These are phyloP conservation scores for Rhizomys pruinosus DNA, from an alignment of 2,113 vertebrate genomes.

Conservation along the genomic window DNA sequence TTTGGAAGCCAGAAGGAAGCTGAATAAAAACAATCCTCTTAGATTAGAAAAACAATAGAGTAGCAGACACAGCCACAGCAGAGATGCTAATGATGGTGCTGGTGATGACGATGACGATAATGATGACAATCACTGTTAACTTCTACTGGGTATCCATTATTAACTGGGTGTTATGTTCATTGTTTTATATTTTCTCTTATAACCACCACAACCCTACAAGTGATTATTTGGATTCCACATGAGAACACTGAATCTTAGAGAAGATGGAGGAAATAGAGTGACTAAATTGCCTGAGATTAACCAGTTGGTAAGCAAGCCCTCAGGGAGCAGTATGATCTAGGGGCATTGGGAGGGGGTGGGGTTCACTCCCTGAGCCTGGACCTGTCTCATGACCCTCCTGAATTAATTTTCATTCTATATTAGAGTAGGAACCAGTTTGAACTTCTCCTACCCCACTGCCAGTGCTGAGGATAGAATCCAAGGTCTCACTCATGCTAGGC, in stretches of 20 bases:
- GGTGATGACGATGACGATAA: no score
- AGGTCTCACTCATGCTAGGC: not conserved
- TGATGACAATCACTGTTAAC: no score
- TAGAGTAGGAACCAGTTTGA: constrained; percentile 17
- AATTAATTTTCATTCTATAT: not conserved
- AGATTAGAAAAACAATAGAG: not conserved
- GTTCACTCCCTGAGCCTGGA: not conserved
- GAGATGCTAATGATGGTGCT: not conserved
- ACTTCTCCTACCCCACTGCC: not conserved
- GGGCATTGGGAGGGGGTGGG: not conserved
- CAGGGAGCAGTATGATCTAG: not conserved
- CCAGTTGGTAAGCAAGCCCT: not conserved
- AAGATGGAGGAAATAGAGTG: not conserved
- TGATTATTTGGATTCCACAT: not conserved
- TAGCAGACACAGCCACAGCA: not conserved
- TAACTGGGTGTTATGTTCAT: not conserved
- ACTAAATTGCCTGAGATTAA: not conserved
- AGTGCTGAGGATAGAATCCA: not conserved
- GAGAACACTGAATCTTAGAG: not conserved
- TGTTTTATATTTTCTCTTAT: constrained; percentile 31
- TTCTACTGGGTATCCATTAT: not conserved
- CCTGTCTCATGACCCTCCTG: not conserved
- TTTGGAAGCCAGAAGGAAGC: not conserved
- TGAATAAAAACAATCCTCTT: not conserved
- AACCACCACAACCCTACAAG: not conserved